Conservation (phyloP, 2,113 vertebrate genomes). For the Hystrix brachyura region DNA sequence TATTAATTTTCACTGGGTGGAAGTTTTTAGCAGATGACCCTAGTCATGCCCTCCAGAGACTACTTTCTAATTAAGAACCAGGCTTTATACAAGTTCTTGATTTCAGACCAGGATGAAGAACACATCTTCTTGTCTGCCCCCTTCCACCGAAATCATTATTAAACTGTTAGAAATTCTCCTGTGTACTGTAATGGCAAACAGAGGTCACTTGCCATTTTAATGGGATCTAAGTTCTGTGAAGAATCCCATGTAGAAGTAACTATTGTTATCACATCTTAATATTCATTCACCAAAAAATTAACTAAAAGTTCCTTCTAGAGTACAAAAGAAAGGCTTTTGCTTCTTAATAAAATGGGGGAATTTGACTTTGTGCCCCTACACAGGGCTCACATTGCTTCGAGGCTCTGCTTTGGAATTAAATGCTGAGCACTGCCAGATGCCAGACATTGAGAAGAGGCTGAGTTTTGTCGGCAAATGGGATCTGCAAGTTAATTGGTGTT, state of each 20-base stretch:
- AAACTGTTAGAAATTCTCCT: constrained; percentile 19
- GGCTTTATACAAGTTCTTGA: constrained; percentile 35
- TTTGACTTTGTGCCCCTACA: constrained; percentile 81
- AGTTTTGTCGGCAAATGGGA: constrained; percentile 89
- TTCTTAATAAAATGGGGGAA: constrained; percentile 74
- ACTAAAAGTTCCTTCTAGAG: constrained; percentile 78
- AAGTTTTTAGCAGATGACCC: constrained; percentile 35
- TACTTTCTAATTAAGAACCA: constrained; percentile 20
- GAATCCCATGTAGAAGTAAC: constrained; percentile 48
- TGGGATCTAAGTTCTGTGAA: constrained; percentile 55
- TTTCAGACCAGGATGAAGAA: constrained; percentile 48
- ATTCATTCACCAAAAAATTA: constrained; percentile 78
- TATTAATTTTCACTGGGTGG: not conserved
- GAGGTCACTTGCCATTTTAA: constrained; percentile 66
- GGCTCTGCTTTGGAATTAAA: constrained; percentile 87
- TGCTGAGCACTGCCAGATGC: constrained; percentile 87
- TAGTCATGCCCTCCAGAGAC: not conserved
- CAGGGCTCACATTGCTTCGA: constrained; percentile 79
- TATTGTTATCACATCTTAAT: constrained; percentile 64
- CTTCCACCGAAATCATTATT: not conserved
- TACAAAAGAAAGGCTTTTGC: constrained; percentile 73
- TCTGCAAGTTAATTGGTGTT: constrained; percentile 92
- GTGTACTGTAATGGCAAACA: constrained; percentile 39
- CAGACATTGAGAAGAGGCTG: constrained; percentile 86
- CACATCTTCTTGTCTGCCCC: not conserved